A percentile compares a stretch with the other conserved stretches of the same genome.
phyloP scores from a whole-genome alignment of 2,113 vertebrate species.

The Phyllopteryx taeniolatus region DNA sequence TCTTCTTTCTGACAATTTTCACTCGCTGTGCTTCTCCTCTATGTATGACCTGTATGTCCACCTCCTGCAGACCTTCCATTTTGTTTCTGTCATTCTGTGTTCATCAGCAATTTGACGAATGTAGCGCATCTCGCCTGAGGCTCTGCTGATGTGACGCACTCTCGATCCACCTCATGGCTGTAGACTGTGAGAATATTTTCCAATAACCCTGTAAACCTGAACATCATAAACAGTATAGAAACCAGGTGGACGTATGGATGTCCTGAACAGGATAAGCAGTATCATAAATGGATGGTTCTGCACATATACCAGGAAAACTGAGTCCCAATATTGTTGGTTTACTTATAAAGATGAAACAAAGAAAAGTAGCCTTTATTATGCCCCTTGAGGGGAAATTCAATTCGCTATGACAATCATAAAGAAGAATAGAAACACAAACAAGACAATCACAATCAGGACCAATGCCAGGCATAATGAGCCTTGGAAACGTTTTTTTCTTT shows the following conservation, averaged over 20 bases:
- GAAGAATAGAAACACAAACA: background rate
- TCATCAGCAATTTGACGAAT: constrained; percentile 28
- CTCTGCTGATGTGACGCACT: constrained; percentile 24
- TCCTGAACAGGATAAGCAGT: background rate
- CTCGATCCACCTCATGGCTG: constrained; percentile 9
- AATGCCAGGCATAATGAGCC: background rate
- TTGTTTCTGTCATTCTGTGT: constrained; percentile 16
- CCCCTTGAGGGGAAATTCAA: background rate
- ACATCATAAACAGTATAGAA: background rate
- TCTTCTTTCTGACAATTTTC: background rate
- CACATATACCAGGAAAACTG: background rate
- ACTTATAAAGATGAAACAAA: background rate
- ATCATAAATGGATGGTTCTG: background rate
- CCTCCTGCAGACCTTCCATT: constrained; percentile 11
- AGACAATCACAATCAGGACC: background rate
- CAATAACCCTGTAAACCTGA: background rate
- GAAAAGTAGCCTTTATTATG: background rate
- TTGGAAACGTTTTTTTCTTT: background rate
- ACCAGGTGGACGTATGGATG: background rate
- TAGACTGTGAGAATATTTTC: background rate
- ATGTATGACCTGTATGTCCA: background rate
- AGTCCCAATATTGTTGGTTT: background rate
- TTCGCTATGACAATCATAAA: background rate
- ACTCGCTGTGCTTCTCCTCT: background rate
- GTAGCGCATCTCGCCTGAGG: constrained; percentile 9